Conservation (phyloP, 2,888 invertebrate genomes). For the Entomobrya proxima region DNA sequence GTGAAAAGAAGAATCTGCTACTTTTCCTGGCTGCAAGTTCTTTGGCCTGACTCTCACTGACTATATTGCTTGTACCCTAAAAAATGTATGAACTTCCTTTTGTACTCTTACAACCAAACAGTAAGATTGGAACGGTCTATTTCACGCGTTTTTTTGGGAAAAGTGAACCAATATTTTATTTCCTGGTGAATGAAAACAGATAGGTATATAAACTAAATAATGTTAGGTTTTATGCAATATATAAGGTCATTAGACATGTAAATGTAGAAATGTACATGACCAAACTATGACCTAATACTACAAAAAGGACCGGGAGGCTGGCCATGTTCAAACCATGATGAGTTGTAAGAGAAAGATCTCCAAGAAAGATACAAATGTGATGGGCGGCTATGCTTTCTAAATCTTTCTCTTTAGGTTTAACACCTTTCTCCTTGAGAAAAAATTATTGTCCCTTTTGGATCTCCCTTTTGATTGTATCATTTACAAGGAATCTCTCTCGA, state of each 20-base stretch:
- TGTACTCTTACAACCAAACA: no score
- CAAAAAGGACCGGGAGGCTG: conserved; percentile 7
- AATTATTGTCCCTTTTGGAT: background rate
- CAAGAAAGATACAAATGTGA: conserved; percentile 19
- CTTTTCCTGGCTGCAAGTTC: background rate
- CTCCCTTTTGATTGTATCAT: background rate
- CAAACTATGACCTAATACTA: conserved; percentile 29
- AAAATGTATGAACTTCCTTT: no score
- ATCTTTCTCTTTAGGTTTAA: background rate
- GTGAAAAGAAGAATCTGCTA: background rate
- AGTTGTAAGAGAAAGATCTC: background rate
- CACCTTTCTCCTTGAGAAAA: background rate
- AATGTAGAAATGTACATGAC: background rate
- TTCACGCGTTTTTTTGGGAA: no score
- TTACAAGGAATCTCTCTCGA: background rate
- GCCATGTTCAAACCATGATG: conserved; percentile 14
- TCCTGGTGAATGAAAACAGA: no score
- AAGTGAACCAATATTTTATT: no score
- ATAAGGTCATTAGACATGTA: background rate
- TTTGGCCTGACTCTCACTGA: no score
- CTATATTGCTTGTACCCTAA: no score
- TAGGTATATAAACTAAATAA: no score
- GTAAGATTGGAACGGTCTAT: no score
- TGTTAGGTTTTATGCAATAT: no score
- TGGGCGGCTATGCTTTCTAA: conserved; percentile 10